These are phyloP conservation scores for Lanistes nyassanus DNA, from an alignment of 1,140 invertebrate species.

Conservation along the genomic window DNA sequence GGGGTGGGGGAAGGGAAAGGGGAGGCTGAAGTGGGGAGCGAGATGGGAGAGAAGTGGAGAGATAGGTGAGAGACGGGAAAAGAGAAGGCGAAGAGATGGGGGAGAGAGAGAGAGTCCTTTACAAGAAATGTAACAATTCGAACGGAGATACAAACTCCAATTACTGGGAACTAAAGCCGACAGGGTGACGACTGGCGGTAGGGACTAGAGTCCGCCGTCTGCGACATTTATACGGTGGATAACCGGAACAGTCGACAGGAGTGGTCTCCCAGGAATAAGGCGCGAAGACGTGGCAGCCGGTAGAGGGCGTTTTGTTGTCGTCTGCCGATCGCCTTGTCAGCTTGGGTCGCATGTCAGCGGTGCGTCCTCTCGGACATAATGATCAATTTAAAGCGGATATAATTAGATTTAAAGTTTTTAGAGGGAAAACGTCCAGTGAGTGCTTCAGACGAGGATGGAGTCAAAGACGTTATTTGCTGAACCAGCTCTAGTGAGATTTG, in stretches of 20 bases:
- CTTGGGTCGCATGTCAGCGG: conserved; percentile 7
- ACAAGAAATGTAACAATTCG: not conserved
- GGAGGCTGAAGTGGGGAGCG: too few relatives aligned
- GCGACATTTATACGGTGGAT: not conserved
- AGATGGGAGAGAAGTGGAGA: too few relatives aligned
- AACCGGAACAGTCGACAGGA: conserved; percentile 3
- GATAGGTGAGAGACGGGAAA: too few relatives aligned
- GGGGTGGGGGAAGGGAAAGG: too few relatives aligned
- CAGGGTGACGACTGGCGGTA: conserved; percentile 14
- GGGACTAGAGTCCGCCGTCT: conserved; percentile 7
- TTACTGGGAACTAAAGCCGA: conserved; percentile 20
- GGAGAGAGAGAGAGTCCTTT: too few relatives aligned
- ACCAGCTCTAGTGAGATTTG: too few relatives aligned
- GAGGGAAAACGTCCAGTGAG: too few relatives aligned
- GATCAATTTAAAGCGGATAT: conserved; percentile 17
- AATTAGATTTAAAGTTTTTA: conserved; percentile 6
- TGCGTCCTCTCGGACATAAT: conserved; percentile 1
- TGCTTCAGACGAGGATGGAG: too few relatives aligned
- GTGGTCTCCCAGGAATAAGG: conserved; percentile 17
- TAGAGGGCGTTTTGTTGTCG: conserved; percentile 24
- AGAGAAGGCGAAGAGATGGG: too few relatives aligned
- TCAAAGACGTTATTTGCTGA: too few relatives aligned
- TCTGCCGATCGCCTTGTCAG: conserved; percentile 12
- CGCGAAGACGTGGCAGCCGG: conserved; percentile 17
- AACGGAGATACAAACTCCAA: conserved; percentile 21